Percentiles rank a stretch among this genome's conserved stretches.
These are phyloP conservation scores for Trissoscelio sp. DNA, from an alignment of 2,888 invertebrate genomes.

Conservation along the genomic window DNA sequence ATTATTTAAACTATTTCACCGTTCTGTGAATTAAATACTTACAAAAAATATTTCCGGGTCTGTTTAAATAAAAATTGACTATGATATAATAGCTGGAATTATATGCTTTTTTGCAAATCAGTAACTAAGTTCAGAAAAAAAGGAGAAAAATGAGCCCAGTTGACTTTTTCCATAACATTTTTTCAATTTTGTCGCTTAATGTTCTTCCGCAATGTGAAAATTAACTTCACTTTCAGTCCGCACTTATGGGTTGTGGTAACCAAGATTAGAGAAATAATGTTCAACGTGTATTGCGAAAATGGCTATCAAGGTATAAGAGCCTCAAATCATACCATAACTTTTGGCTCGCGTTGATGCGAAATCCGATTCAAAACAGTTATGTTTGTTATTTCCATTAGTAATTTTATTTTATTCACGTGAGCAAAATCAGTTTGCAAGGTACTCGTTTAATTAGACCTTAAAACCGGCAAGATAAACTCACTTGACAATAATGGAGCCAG, in stretches of 20 bases:
- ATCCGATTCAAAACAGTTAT: constrained; percentile 22
- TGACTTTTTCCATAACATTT: constrained; percentile 29
- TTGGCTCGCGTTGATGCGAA: constrained; percentile 36
- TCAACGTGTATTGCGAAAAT: constrained; percentile 44
- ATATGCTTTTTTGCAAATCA: too few species aligned
- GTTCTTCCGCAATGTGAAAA: constrained; percentile 38
- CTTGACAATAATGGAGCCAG: background rate
- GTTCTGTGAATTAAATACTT: too few species aligned
- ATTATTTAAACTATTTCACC: too few species aligned
- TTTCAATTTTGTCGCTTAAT: constrained; percentile 27
- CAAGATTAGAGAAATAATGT: constrained; percentile 61
- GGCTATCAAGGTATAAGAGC: constrained; percentile 44
- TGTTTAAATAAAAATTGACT: too few species aligned
- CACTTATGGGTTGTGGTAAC: constrained; percentile 43
- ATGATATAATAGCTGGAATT: too few species aligned
- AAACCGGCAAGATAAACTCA: background rate
- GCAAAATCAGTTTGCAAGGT: constrained; percentile 5
- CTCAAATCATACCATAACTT: constrained; percentile 36
- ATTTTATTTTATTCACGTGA: constrained; percentile 14
- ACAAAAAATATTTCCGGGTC: too few species aligned
- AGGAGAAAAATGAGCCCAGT: too few species aligned
- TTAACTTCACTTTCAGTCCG: constrained; percentile 43
- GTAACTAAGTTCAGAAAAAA: too few species aligned
- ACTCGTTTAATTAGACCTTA: constrained; percentile 4
- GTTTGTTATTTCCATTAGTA: constrained; percentile 17